Evolutionary conservation across 35 echinoderm and acorn worm species (phyloP), one percentile per base, ranked within the genome.

Genomic region (Apostichopus californicus): DNA sequence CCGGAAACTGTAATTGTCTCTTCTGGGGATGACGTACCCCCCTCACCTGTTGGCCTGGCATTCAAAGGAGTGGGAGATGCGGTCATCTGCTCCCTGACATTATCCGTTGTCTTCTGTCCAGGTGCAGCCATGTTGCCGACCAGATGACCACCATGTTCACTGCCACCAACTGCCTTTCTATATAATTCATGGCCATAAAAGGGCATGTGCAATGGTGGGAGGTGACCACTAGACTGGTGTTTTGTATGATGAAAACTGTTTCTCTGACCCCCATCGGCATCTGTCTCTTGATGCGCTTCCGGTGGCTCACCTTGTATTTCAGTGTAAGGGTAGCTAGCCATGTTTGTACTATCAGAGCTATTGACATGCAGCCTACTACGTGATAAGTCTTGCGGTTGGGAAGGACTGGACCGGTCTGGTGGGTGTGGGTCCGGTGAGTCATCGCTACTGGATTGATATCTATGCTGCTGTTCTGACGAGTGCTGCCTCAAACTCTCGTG

Each of bases 171-270:
- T 75, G 71, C 21, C 71, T 75, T 75, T n/a, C 71, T 75, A 75
- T 75, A 75, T 75, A 75, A n/a, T 75, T 75, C 71, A 22, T 75
- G 71, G 3, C 71, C 21, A 22, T 75, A 75, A 22, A 75, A 75
- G 5, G 71, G 71, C 71, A 75, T 75, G 20, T 75, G 71, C 15
- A 75, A 5, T 6, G 71, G 20, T 18, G 71, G 71, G 6, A 75
- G 20, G 17, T 13, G 71, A 18, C 15, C 15, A 75, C 71, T 75
- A 75, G 71, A 7, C 71, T 75, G 71, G 15, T 75, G 71, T 75
- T 75, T 75, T 18, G 71, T 6, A 75, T 75, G 71, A 75, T 75
- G 71, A 75, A 75, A 75, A 22, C 21, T 75, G n/a, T 75, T 75
- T 75, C 71, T 18, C 17, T 75, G 71, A 13, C 71, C 71, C n/a